Conservation (phyloP, 1,140 invertebrate species). For the Pogonognathellus flavescens region DNA sequence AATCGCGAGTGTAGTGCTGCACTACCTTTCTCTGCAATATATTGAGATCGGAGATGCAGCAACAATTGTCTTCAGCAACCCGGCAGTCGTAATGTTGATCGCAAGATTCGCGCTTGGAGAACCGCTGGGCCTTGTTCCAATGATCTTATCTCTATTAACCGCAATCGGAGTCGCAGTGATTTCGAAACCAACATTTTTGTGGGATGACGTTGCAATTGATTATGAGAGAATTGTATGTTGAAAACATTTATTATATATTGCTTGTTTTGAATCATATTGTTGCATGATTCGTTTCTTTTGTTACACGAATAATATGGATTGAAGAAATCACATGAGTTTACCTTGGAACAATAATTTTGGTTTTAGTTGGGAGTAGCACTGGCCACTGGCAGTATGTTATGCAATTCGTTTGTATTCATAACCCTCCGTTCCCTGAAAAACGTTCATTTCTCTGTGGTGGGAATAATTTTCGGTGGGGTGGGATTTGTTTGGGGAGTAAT, state of each 20-base stretch:
- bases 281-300: no score
- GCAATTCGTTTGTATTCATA: neutral
- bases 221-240: neutral
- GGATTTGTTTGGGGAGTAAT: neutral
- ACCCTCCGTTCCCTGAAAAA: neutral
- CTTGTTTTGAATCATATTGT: no score
- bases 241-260: neutral
- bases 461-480: neutral
- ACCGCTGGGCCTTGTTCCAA: neutral
- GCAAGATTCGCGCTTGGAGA: neutral
- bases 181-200: neutral
- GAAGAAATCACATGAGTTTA: neutral
- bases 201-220: neutral
- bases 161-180: neutral
- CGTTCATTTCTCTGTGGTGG: neutral
- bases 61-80: neutral
- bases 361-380: neutral
- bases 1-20: neutral
- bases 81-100: neutral
- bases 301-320: neutral
- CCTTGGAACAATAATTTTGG: neutral
- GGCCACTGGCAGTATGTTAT: neutral
- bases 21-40: neutral
- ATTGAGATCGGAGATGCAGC: neutral
- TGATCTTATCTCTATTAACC: neutral